These are phyloP conservation scores for Dexiosoma caninum DNA, from an alignment of 2,888 invertebrate species.

Conservation along the genomic window DNA sequence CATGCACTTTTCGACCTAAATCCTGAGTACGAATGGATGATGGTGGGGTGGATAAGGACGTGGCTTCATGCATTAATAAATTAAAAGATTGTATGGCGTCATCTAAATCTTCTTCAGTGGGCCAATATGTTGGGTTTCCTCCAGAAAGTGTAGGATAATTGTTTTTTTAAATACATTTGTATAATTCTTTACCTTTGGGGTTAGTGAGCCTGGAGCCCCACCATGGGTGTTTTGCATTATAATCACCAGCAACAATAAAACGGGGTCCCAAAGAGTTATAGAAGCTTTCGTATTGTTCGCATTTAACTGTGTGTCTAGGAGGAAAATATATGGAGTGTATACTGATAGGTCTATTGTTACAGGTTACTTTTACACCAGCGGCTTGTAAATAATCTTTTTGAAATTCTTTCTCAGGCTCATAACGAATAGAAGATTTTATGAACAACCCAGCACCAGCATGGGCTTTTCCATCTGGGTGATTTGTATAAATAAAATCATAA, in stretches of 20 bases:
- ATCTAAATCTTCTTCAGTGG: background rate
- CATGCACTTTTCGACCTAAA: background rate
- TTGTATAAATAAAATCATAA: background rate
- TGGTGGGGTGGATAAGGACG: too few species aligned
- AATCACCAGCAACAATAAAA: conserved; percentile 24
- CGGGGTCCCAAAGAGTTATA: conserved; percentile 1
- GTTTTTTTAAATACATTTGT: conserved; percentile 3
- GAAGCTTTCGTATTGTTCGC: background rate
- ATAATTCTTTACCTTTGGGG: conserved; percentile 1
- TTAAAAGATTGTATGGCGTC: conserved; percentile 16
- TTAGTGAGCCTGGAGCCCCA: conserved; percentile 34
- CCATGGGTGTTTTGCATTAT: conserved; percentile 52
- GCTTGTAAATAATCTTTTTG: conserved; percentile 2
- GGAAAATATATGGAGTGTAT: background rate
- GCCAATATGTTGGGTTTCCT: background rate
- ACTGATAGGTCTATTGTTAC: background rate
- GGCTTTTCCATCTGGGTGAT: background rate
- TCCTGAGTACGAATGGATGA: background rate
- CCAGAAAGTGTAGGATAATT: background rate
- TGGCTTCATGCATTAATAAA: conserved; percentile 19
- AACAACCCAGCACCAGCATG: conserved; percentile 15
- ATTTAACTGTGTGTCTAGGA: background rate
- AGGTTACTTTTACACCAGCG: conserved; percentile 5
- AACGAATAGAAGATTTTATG: background rate
- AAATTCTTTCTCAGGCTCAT: background rate